These are phyloP conservation scores for Tillus elongatus DNA, from an alignment of 2,888 invertebrate species.

Conservation along the genomic window DNA sequence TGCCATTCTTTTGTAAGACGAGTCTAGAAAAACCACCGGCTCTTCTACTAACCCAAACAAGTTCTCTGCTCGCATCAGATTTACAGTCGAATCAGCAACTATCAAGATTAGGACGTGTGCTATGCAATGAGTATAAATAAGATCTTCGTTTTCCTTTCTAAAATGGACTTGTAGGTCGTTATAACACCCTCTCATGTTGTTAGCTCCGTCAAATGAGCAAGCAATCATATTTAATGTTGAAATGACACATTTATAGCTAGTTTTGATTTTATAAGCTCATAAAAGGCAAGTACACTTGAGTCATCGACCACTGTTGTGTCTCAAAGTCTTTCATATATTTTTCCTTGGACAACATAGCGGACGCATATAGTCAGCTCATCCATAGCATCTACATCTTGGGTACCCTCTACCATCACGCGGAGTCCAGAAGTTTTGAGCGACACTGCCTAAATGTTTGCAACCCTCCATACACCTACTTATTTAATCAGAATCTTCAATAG, in stretches of 20 bases:
- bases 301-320: neutral
- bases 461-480: no score
- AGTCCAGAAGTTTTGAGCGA: no score
- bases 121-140: slow-evolving; percentile 10
- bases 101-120: slow-evolving; percentile 6
- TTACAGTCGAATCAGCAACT: slow-evolving; percentile 9
- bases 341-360: neutral
- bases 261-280: slow-evolving; percentile 3
- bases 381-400: neutral
- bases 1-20: slow-evolving; percentile 6
- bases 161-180: slow-evolving; percentile 7
- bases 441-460: no score
- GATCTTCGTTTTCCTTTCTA: slow-evolving; percentile 5
- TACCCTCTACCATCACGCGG: neutral
- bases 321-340: neutral
- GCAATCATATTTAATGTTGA: slow-evolving; percentile 7
- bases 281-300: slow-evolving; percentile 7
- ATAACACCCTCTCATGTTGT: slow-evolving; percentile 9
- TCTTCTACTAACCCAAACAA: slow-evolving; percentile 8
- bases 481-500: no score
- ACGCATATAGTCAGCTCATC: neutral
- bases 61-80: slow-evolving; percentile 6
- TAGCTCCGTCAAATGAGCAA: slow-evolving; percentile 8
- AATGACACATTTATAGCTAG: slow-evolving; percentile 7
- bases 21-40: slow-evolving; percentile 4